Base-by-base conservation (phyloP, 2,888 invertebrate species). In the Napeogenes inachia region DNA sequence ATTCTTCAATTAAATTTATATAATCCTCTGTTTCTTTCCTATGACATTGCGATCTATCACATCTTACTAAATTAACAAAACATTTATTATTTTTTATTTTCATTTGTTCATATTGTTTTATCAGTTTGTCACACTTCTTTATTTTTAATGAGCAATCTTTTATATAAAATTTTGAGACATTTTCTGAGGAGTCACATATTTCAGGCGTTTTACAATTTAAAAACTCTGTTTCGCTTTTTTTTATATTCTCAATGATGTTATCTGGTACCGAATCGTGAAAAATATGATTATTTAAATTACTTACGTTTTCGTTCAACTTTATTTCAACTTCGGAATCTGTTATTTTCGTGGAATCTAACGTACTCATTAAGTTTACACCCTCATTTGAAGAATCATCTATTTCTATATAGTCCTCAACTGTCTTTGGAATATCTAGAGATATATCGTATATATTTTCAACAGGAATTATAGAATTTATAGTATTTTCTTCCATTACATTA, bases 301-400 rank as follows among this genome's bases (percentile, higher is more conserved):
- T 35, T 35, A 6, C 35, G 6, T 42, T 21, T 21, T 21, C 21
- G 38, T 42, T 30, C 30, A n/a, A 21, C 2, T 30, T 50, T 50
- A 30, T 30, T 10, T 21, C 30, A 4, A 2, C 50, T 21, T n/a
- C 2, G 10, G 10, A 50, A 50, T 50, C 8, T 0, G 2, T 50
- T 50, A 50, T 5, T 30, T 10, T 30, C 30, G 8, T 30, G 10
- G 10, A 50, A 50, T 50, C 21, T 50, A 50, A 21, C 2, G 13
- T 47, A 13, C 13, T 13, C 21, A 21, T 47, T 47, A 50, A 42
- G 10, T 38, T 8, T 13, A 50, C 54, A 64, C 73, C 75, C 21
- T 85, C 83, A 69, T 76, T 79, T 8, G 81, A 80, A 4, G 82
- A 82, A 65, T 84, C 84, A 60, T 84, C 81, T 54, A 84, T 76